Evolutionary conservation across 1,140 invertebrate genomes (phyloP).

Genomic region (Drosophila saltans): DNA sequence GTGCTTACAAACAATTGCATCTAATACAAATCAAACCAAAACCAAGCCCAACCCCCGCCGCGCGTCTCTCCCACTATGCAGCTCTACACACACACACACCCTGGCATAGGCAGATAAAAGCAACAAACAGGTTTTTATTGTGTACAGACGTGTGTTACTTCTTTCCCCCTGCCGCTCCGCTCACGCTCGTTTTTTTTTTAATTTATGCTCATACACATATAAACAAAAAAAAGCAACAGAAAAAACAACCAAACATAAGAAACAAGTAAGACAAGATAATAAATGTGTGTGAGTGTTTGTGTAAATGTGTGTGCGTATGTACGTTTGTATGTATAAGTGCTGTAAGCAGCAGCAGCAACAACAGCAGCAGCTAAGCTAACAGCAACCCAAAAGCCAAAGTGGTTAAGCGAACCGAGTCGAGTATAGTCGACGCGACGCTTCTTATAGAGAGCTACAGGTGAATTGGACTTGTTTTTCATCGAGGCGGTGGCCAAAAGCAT

Average conservation of each 20-base stretch:
- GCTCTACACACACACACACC: slow-evolving; percentile 49
- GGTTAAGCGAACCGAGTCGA: slow-evolving; percentile 48
- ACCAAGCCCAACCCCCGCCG: slow-evolving; percentile 55
- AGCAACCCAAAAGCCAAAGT: slow-evolving; percentile 53
- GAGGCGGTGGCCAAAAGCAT: slow-evolving; percentile 36
- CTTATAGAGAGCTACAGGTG: slow-evolving; percentile 59
- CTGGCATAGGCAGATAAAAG: slow-evolving; percentile 55
- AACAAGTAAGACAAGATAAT: slow-evolving; percentile 78
- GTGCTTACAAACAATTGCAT: slow-evolving; percentile 43
- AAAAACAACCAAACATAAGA: slow-evolving; percentile 64
- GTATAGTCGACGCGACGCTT: slow-evolving; percentile 41
- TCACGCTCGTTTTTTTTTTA: slow-evolving; percentile 44
- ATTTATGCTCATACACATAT: slow-evolving; percentile 70
- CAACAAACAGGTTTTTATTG: slow-evolving; percentile 81
- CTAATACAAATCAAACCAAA: slow-evolving; percentile 44
- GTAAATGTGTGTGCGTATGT: slow-evolving; percentile 48
- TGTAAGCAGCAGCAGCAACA: slow-evolving; percentile 78
- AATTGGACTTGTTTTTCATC: slow-evolving; percentile 64
- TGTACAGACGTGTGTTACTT: slow-evolving; percentile 74
- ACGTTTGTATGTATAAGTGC: slow-evolving; percentile 33
- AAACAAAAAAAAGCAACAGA: slow-evolving; percentile 60
- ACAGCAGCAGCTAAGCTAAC: slow-evolving; percentile 49
- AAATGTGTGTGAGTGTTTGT: slow-evolving; percentile 51
- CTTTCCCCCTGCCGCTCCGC: slow-evolving; percentile 28
- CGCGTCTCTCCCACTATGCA: slow-evolving; percentile 41